Evolutionary conservation across 2,888 invertebrate species (phyloP), one percentile per base, ranked within the genome.

Genomic region (Willowsia nigromaculata): DNA sequence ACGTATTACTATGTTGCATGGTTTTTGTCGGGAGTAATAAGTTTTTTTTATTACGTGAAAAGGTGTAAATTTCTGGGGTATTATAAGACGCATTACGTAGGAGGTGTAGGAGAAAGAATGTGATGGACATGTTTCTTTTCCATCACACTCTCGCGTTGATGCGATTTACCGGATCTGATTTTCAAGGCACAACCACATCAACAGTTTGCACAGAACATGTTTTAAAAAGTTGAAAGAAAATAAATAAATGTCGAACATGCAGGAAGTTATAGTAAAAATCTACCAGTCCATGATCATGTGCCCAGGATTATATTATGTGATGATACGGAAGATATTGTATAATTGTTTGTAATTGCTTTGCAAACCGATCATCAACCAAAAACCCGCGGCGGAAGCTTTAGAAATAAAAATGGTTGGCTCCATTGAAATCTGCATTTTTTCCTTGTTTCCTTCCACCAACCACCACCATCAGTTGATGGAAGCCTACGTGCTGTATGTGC

Each of bases 111-210:
- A 15, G 30, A 5, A 27, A 15, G 62, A 62, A 62, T 27, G 33
- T 56, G 59, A 25, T 65, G 33, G 33, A 68, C 68, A 59, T 68
- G 68, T 37, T 68, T 68, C 18, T 6, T 68, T 37, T 68, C 68
- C 27, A n/a, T 68, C 68, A 68, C 68, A 40, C 68, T 68, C 27
- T 27, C n/a, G 62, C 4, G n/a, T 30, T 62, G 33, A 62, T n/a
- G n/a, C n/a, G n/a, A n/a, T n/a, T n/a, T n/a, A 33, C 4, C 25
- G 62, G 62, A 25, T 27, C 62, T 30, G 62, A 33, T 62, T 18
- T 18, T 53, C 5, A 5, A 53, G 18, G 18, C 53, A 53, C 53
- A n/a, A 13, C 18, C 53, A 53, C 18, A 53, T 53, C n/a, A 53
- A 53, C n/a, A 53, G 22, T 53, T 56, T 56, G 4, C 25, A 56